These are phyloP conservation scores for Takifugu bimaculatus DNA, from an alignment of 2,113 vertebrate genomes.

Conservation along the genomic window DNA sequence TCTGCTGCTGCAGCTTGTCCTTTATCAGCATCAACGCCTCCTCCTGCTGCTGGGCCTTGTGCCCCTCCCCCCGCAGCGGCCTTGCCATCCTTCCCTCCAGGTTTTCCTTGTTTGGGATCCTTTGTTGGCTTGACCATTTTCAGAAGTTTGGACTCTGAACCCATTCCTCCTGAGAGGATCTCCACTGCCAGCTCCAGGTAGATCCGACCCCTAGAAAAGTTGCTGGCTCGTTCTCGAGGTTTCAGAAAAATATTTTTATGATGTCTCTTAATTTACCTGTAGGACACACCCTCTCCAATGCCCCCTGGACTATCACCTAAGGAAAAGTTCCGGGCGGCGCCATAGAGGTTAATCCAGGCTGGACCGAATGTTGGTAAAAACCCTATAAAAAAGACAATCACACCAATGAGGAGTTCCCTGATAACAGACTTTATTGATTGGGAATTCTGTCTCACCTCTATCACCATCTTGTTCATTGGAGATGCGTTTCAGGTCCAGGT, in stretches of 20 bases:
- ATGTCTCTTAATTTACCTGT: constrained; percentile 52
- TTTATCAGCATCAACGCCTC: constrained; percentile 77
- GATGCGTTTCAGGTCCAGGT: constrained; percentile 91
- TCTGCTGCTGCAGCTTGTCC: constrained; percentile 80
- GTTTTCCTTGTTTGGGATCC: constrained; percentile 78
- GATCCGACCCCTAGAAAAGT: constrained; percentile 78
- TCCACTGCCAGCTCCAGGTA: constrained; percentile 90
- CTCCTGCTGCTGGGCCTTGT: constrained; percentile 66
- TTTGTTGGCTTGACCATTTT: constrained; percentile 74
- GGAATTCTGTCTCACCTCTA: constrained; percentile 76
- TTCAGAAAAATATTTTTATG: neutral
- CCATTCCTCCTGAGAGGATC: constrained; percentile 83
- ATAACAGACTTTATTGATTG: neutral
- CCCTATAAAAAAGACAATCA: constrained; percentile 65
- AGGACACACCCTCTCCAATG: constrained; percentile 90
- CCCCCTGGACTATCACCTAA: constrained; percentile 88
- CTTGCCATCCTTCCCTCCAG: constrained; percentile 74
- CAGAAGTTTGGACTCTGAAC: constrained; percentile 79
- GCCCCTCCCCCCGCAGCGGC: constrained; percentile 56
- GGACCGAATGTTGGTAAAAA: constrained; percentile 97
- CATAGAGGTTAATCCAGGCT: constrained; percentile 95
- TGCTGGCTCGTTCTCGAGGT: neutral
- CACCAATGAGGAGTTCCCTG: too few species aligned
- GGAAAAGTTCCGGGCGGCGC: constrained; percentile 84
- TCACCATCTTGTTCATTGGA: constrained; percentile 96